Base-by-base conservation (phyloP, 1,140 invertebrate species). In the Acarapis woodi region DNA sequence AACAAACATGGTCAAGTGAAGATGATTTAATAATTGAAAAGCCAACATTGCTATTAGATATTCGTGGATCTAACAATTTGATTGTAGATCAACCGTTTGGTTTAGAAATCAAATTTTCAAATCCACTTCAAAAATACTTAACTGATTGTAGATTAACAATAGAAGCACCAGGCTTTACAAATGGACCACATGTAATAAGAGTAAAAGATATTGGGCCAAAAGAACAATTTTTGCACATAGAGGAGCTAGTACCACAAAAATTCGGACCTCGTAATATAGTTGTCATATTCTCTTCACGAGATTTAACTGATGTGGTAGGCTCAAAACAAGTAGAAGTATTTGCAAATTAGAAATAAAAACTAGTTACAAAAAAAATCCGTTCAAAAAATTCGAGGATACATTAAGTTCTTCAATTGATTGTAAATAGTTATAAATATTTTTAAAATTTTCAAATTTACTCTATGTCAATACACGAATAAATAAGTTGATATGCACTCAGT, bases 1-100 rank as follows among this genome's bases (percentile, higher is more conserved):
- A 76, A 33, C 83, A 70, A 49, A 76, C 82, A 47, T 85, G 79
- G 51, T 79, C 74, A 46, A 74, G 74, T 0, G 73, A 82, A 56
- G 76, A 82, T 49, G 77, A 83, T 53, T 80, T 85, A 38, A 12
- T 24, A 22, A 29, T 43, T 40, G 34, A 35, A 25, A 35, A 35
- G 23, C 34, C 34, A 15, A 21, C 34, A 15, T 14, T 35, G 9
- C 8, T 14, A 2, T 35, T 35, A 18, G 12, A 10, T 9, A 18
- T 35, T n/a, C 10, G 10, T 16, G 10, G 10, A 5, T 25, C 21
- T n/a, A 12, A 18, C n/a, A 10, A 10, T 20, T 33, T 33, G n/a
- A 25, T 18, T 2, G 64, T 70, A 8, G 65, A 63, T 4, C 53
- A 68, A 46, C 60, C 66, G 41, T 60, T 75, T 16, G 62, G 61